Evolutionary conservation across 2,797 vertebrate genomes (phyloP), one percentile per base, ranked within the genome.

Genomic region (Anguilla marmorata): DNA sequence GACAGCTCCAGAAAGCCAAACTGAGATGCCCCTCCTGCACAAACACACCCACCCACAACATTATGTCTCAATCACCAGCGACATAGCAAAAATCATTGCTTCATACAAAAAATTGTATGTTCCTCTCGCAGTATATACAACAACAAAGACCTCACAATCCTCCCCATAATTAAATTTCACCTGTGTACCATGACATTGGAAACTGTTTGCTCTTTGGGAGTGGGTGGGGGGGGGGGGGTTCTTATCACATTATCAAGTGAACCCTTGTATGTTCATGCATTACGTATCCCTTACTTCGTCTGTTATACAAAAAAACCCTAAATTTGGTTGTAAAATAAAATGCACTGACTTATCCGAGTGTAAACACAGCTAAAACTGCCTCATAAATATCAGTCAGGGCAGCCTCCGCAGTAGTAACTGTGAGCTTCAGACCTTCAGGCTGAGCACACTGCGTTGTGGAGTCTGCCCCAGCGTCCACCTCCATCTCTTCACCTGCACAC

Each of bases 1-100:
- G 98, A 99, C 1, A 99, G 96, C 93, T 97, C 97, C 3, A 99
- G 93, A 76, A 96, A 94, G 58, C 96, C 97, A 87, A 98, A 96
- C 91, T 98, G 97, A 74, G 97, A 97, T 0, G 92, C 92, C 85
- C 93, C 97, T 90, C 94, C 93, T 98, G 94, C 95, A 93, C 92
- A 50, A 90, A 88, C 24, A 74, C 84, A 85, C n/a, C 83, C 45
- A 88, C 9, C n/a, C 2, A 74, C 11, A 50, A 86, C 45, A 86
- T 72, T 33, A 83, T 33, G 21, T 11, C 60, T 50, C 3, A 5
- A 85, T 60, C 30, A 85, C 66, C 14, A 54, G 7, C 11, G 41
- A 84, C n/a, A 33, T 79, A 21, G 33, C 1, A 1, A 45, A 79
- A 21, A 79, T 41, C 33, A 45, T 45, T 21, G 37, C 30, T 37